Evolutionary conservation across 2,113 vertebrate genomes (phyloP).

Genomic region (Opisthocomus hoazin): DNA sequence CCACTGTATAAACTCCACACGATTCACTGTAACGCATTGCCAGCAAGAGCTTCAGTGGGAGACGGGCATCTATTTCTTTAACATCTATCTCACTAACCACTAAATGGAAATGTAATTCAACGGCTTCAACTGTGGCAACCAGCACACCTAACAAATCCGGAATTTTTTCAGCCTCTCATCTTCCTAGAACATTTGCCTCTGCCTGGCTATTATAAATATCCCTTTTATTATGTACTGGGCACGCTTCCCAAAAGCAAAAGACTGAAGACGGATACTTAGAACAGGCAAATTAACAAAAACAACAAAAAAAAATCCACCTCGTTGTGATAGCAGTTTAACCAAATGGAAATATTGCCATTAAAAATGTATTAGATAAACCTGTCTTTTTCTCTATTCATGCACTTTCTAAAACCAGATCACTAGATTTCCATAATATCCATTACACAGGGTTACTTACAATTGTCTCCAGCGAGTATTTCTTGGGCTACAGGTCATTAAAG

Average conservation of each 20-base stretch:
- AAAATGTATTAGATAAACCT: background rate
- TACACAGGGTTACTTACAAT: background rate
- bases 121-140: background rate
- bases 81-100: background rate
- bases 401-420: background rate
- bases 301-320: background rate
- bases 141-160: background rate
- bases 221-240: background rate
- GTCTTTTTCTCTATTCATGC: background rate
- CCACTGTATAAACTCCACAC: background rate
- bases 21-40: background rate
- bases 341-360: background rate
- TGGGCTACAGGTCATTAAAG: background rate
- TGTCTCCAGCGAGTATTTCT: background rate
- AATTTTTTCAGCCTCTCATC: background rate
- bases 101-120: background rate
- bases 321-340: background rate
- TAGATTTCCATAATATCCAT: background rate
- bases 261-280: background rate
- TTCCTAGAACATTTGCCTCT: background rate
- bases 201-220: background rate
- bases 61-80: background rate
- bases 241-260: background rate
- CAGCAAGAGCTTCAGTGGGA: background rate
- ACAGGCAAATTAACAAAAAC: background rate